Conservation (phyloP, 1,140 invertebrate species). For the Bactericera cockerelli region DNA sequence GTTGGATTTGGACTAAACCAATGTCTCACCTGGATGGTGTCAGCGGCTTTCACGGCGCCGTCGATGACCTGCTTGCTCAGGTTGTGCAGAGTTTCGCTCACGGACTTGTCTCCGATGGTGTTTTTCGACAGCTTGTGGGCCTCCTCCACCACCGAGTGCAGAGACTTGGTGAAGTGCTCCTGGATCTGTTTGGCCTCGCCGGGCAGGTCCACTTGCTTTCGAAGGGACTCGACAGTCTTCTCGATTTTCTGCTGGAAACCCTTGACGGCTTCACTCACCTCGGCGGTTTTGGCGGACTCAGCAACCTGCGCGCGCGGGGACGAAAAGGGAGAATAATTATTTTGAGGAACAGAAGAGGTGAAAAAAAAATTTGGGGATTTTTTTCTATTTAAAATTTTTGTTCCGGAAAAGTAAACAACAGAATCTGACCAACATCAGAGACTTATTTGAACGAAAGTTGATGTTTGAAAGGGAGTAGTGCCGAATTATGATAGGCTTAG, state of each 20-base stretch:
- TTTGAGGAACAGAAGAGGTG: no score
- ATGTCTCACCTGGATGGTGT: neutral
- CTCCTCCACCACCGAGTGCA: neutral
- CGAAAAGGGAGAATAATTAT: neutral
- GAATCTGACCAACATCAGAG: no score
- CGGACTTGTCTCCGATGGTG: neutral
- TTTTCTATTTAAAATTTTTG: no score
- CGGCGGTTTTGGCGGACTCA: neutral
- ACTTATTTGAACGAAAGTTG: no score
- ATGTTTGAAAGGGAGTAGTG: no score
- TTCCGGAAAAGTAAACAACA: no score
- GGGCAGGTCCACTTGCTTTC: neutral
- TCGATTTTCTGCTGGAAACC: neutral
- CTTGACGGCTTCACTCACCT: neutral
- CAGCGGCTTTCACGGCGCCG: neutral
- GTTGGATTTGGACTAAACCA: no score
- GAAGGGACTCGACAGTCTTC: neutral
- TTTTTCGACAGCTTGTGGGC: neutral
- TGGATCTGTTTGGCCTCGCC: neutral
- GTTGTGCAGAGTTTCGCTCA: neutral
- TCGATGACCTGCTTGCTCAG: conserved; percentile 1
- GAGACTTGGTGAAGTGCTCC: neutral
- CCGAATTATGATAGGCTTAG: no score
- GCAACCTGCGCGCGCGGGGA: neutral
- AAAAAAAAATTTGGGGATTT: no score